These are phyloP conservation scores for Pogona vitticeps DNA, from an alignment of 2,113 vertebrate species.

Conservation along the genomic window DNA sequence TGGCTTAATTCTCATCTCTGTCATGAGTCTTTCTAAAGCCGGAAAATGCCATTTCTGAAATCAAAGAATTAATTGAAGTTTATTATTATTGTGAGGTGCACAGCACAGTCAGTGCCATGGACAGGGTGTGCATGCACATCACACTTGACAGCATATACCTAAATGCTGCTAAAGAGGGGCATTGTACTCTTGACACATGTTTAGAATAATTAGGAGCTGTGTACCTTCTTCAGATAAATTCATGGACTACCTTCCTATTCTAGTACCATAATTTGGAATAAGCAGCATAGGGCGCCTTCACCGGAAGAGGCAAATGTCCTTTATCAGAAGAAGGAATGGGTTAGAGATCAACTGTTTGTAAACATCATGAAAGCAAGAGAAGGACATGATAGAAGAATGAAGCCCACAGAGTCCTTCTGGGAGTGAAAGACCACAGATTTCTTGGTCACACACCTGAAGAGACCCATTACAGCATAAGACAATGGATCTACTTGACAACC, in stretches of 20 bases:
- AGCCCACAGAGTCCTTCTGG: too few relatives aligned
- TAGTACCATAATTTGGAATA: background rate
- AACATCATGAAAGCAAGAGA: too few relatives aligned
- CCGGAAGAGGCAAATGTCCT: background rate
- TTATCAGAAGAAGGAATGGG: background rate
- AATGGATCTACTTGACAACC: too few relatives aligned
- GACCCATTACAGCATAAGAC: too few relatives aligned
- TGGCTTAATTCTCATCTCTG: constrained; percentile 75
- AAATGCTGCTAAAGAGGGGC: background rate
- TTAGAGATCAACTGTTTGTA: background rate
- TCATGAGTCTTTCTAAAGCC: constrained; percentile 72
- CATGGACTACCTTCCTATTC: background rate
- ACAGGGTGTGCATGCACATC: background rate
- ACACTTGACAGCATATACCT: background rate
- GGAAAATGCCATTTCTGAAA: constrained; percentile 71
- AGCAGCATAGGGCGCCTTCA: background rate
- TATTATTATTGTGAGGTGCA: constrained; percentile 5
- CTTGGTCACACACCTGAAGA: too few relatives aligned
- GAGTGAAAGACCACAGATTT: too few relatives aligned
- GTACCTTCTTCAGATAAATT: background rate
- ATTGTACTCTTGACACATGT: background rate
- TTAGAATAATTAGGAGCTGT: background rate
- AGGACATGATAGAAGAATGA: too few relatives aligned
- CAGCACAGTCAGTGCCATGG: constrained; percentile 58
- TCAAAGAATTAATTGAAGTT: constrained; percentile 64